Percentiles rank a stretch among this genome's conserved stretches.
Conservation (phyloP, 2,797 vertebrate genomes). For the Hemibagrus guttatus region DNA sequence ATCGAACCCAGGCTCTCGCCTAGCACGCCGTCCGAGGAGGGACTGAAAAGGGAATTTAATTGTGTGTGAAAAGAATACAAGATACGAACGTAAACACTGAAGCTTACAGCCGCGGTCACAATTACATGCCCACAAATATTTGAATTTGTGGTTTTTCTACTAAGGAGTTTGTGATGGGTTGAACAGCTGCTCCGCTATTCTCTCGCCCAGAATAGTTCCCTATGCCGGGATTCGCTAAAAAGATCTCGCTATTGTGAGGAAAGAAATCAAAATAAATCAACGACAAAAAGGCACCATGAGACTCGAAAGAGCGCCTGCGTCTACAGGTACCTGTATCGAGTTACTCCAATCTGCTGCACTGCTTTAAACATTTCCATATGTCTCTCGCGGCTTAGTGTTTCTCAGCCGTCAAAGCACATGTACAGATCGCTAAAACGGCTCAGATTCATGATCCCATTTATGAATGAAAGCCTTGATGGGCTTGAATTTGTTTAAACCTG, state of each 20-base stretch:
- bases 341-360: slow-evolving; percentile 68
- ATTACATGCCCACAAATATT: slow-evolving; percentile 73
- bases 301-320: slow-evolving; percentile 33
- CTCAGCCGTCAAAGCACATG: slow-evolving; percentile 16
- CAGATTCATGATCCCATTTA: slow-evolving; percentile 19
- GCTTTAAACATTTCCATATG: slow-evolving; percentile 73
- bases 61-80: slow-evolving; percentile 56
- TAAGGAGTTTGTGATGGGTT: slow-evolving; percentile 45
- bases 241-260: slow-evolving; percentile 14
- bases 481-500: neutral
- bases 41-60: slow-evolving; percentile 40
- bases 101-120: slow-evolving; percentile 66
- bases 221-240: slow-evolving; percentile 6
- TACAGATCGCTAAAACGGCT: slow-evolving; percentile 32
- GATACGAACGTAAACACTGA: slow-evolving; percentile 53
- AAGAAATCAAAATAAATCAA: neutral
- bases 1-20: slow-evolving; percentile 17
- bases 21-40: slow-evolving; percentile 25
- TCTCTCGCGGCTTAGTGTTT: slow-evolving; percentile 13
- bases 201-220: neutral
- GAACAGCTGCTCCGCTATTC: slow-evolving; percentile 20
- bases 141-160: slow-evolving; percentile 70
- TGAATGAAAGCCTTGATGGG: slow-evolving; percentile 39
- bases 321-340: slow-evolving; percentile 65
- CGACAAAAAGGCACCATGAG: neutral